Conservation (phyloP, 2,888 invertebrate species). For the Marronus borbonicus region DNA sequence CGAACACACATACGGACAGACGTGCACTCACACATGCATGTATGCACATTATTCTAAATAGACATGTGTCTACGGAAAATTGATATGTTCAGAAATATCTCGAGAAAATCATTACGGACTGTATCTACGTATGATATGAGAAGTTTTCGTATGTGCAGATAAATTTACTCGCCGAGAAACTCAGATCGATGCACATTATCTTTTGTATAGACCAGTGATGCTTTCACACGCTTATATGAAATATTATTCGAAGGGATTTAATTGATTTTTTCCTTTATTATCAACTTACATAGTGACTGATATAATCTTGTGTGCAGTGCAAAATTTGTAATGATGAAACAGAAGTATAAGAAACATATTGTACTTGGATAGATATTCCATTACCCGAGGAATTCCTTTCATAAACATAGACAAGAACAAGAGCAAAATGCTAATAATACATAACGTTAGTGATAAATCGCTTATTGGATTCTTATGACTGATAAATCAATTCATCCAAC, state of each 20-base stretch:
- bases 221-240: not conserved
- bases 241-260: not conserved
- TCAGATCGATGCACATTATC: conserved; percentile 6
- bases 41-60: conserved; percentile 51
- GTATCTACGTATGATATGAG: conserved; percentile 37
- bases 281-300: not conserved
- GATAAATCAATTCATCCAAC: too few relatives aligned
- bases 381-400: too few relatives aligned
- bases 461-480: too few relatives aligned
- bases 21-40: conserved; percentile 29
- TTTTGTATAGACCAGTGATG: not conserved
- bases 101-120: conserved; percentile 47
- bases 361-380: too few relatives aligned
- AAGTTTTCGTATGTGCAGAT: conserved; percentile 36
- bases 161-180: conserved; percentile 20
- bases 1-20: conserved; percentile 37
- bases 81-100: conserved; percentile 52
- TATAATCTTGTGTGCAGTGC: too few relatives aligned
- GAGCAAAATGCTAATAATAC: too few relatives aligned
- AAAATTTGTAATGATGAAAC: too few relatives aligned
- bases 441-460: too few relatives aligned
- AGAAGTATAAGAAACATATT: too few relatives aligned
- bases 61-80: conserved; percentile 52
- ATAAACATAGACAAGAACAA: too few relatives aligned
- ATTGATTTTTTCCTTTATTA: not conserved